Evolutionary conservation across 2,113 vertebrate genomes (phyloP).

Genomic region (Cygnus atratus): DNA sequence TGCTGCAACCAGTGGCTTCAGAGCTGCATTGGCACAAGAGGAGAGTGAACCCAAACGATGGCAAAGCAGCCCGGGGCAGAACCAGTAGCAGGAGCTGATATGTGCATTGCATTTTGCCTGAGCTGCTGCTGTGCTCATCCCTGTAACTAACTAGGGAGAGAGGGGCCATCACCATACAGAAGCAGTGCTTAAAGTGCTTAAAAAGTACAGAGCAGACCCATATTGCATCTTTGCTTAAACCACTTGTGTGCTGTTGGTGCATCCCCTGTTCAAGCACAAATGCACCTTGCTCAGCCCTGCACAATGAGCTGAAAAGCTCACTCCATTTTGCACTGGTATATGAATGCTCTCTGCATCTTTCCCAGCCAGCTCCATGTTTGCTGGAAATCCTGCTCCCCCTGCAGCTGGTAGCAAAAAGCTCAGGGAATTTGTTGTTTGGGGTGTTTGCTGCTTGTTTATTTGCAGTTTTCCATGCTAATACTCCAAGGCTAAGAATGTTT

Average conservation of each 20-base stretch:
- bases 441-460: neutral
- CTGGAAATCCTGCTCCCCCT: neutral
- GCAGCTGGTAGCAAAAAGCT: neutral
- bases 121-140: neutral
- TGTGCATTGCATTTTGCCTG: rapidly evolving
- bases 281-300: neutral
- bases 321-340: neutral
- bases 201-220: rapidly evolving
- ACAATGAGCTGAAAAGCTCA: neutral
- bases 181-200: neutral
- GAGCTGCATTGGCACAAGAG: neutral
- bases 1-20: neutral
- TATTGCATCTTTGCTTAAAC: neutral
- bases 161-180: rapidly evolving
- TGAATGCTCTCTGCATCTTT: neutral
- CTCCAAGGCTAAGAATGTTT: neutral
- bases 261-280: neutral
- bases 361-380: neutral
- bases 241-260: neutral
- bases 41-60: neutral
- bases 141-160: neutral
- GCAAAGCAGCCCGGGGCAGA: neutral
- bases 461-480: neutral
- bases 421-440: neutral
- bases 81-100: neutral